Conservation (phyloP, 1,140 invertebrate genomes). For the Nephila pilipes region DNA sequence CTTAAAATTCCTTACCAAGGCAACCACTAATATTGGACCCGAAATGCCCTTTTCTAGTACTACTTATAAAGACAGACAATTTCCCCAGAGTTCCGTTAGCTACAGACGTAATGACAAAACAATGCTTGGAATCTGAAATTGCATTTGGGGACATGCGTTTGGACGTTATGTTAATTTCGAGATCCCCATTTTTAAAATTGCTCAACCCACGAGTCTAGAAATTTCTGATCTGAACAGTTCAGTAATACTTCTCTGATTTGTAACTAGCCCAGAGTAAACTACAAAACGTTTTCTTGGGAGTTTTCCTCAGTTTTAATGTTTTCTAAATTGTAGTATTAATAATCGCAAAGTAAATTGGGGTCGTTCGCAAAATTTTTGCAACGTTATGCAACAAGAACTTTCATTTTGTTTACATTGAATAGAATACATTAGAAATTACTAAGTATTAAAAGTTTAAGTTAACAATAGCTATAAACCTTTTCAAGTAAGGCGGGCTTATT, state of each 20-base stretch:
- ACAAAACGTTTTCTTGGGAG: not conserved
- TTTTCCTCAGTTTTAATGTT: not conserved
- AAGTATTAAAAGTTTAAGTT: not conserved
- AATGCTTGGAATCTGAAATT: conserved; percentile 73
- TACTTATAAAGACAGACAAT: conserved; percentile 63
- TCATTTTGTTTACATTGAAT: not conserved
- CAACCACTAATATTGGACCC: conserved; percentile 57
- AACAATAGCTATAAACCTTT: not conserved
- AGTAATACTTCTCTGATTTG: conserved; percentile 15
- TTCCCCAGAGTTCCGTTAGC: conserved; percentile 45
- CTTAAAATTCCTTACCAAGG: conserved; percentile 65
- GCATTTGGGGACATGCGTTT: conserved; percentile 29
- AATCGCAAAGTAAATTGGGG: not conserved
- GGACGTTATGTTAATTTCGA: conserved; percentile 66
- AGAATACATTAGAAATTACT: not conserved
- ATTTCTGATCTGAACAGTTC: conserved; percentile 2
- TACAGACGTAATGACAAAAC: conserved; percentile 64
- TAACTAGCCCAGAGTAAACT: not conserved
- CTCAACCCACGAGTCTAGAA: conserved; percentile 1
- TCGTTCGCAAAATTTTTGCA: not conserved
- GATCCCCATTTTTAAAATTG: conserved; percentile 67
- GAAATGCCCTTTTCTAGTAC: conserved; percentile 34
- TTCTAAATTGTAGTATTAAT: not conserved
- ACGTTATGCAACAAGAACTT: not conserved
- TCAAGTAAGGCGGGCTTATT: not conserved